phyloP scores from a whole-genome alignment of 2,113 vertebrate genomes.

The Myanophis thanlyinensis region DNA sequence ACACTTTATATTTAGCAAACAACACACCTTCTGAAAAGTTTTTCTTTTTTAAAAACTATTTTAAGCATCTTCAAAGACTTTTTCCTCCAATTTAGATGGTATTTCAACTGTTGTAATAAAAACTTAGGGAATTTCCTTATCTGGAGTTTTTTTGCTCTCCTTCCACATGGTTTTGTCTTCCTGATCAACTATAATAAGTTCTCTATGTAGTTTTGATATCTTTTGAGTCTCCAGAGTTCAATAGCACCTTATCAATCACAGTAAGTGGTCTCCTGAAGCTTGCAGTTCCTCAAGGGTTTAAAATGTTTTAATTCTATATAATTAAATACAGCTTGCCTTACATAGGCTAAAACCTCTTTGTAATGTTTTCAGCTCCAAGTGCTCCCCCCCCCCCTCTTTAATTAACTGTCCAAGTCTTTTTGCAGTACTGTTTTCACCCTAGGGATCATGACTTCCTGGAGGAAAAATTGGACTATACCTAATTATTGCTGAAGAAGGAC shows the following conservation, averaged over 20 bases:
- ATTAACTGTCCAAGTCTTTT: constrained; percentile 58
- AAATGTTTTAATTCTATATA: constrained; percentile 60
- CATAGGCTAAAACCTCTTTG: constrained; percentile 57
- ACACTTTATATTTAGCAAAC: neutral
- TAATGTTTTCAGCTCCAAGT: constrained; percentile 36
- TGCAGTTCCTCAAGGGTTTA: constrained; percentile 30
- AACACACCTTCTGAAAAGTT: neutral
- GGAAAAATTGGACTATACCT: constrained; percentile 40
- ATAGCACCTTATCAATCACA: constrained; percentile 36
- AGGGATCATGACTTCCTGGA: constrained; percentile 40
- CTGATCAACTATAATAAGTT: constrained; percentile 19
- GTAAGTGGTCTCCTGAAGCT: constrained; percentile 28
- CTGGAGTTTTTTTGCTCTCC: neutral
- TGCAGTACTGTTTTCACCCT: constrained; percentile 41
- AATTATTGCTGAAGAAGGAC: constrained; percentile 42
- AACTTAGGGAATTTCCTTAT: constrained; percentile 14
- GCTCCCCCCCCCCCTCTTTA: constrained; percentile 42
- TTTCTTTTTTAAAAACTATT: neutral
- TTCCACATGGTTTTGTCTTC: constrained; percentile 18
- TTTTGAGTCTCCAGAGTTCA: constrained; percentile 32
- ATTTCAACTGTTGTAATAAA: constrained; percentile 3
- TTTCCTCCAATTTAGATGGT: neutral
- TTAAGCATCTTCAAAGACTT: neutral
- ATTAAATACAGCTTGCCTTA: constrained; percentile 60
- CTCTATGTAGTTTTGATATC: neutral